Base-by-base conservation (phyloP, 1,140 invertebrate genomes). In the Acarapis woodi region DNA sequence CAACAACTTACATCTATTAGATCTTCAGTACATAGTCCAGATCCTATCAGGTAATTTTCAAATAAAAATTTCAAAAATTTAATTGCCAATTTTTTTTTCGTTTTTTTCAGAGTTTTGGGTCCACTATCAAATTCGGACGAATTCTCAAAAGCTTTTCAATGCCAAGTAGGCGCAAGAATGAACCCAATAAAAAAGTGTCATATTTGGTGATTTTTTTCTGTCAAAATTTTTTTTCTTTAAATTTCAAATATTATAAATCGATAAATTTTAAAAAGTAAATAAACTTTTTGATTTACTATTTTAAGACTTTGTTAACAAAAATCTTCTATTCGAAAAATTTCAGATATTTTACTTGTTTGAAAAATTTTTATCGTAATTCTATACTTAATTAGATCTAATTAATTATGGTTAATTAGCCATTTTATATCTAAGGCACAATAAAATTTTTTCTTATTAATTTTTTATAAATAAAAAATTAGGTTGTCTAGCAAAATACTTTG, bases 11-110 rank as follows among this genome's bases (percentile, higher is more conserved):
- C 74, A 19, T 90, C 90, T 59, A 68, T 94, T 34, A 66, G 83
- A 25, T 87, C 82, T 9, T 82, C 82, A 4, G 82, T 87, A 6
- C 88, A 96, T 52, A 82, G 83, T 9, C 85, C 87, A 1, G 85
- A 83, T 6, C 71, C 76, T 0, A 76, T 94, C 10, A 61, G 87
- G 62, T 62, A 40, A 31, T 12, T 31, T 19, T 32, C 20, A 6
- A 3, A 9, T 15, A 28, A 12, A 9, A 34, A 36, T 32, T 8
- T 9, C 22, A 9, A 9, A 29, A 23, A 8, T 20, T 22, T 31
- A 33, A 32, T 38, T 41, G n/a, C 23, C 20, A n/a, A 15, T 32
- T 42, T 36, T 39, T 24, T 5, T 38, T 23, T 32, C 18, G 18
- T 32, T 37, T 32, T 18, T 44, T 50, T 9, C 36, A 57, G 59